phyloP scores from a whole-genome alignment of 64 coral and sea anemone species.

The Porites lutea region DNA sequence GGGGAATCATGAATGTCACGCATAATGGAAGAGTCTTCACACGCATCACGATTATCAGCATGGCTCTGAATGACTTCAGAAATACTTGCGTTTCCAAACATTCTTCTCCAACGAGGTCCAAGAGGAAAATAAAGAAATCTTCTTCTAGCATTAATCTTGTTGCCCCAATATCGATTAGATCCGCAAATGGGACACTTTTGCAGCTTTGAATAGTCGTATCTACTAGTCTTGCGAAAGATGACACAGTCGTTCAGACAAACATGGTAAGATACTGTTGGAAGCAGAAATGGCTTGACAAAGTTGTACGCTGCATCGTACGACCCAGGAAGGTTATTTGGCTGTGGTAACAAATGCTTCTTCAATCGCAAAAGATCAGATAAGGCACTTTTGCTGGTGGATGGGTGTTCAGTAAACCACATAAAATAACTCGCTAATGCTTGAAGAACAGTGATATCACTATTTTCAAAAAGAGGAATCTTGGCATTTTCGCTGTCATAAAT shows the following conservation, averaged over 20 bases:
- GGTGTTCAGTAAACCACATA: conserved; percentile 40
- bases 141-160: neutral
- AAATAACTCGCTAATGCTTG: conserved; percentile 42
- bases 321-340: conserved; percentile 12
- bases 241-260: conserved; percentile 49
- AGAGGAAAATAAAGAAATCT: conserved; percentile 27
- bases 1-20: conserved; percentile 34
- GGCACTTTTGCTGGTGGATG: conserved; percentile 20
- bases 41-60: neutral
- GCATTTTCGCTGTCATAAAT: conserved; percentile 4
- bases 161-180: neutral
- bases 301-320: conserved; percentile 26
- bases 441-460: conserved; percentile 19
- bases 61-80: conserved; percentile 29
- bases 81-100: conserved; percentile 40
- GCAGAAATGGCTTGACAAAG: conserved; percentile 36
- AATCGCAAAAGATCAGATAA: neutral
- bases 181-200: conserved; percentile 22
- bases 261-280: conserved; percentile 31
- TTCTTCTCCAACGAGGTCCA: conserved; percentile 12
- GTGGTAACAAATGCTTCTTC: conserved; percentile 28
- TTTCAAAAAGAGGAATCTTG: conserved; percentile 42
- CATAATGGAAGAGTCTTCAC: neutral
- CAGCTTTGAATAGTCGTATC: conserved; percentile 33
- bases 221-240: conserved; percentile 32